These are phyloP conservation scores for Drosophila sucinea DNA, from an alignment of 1,140 invertebrate genomes.

Conservation along the genomic window DNA sequence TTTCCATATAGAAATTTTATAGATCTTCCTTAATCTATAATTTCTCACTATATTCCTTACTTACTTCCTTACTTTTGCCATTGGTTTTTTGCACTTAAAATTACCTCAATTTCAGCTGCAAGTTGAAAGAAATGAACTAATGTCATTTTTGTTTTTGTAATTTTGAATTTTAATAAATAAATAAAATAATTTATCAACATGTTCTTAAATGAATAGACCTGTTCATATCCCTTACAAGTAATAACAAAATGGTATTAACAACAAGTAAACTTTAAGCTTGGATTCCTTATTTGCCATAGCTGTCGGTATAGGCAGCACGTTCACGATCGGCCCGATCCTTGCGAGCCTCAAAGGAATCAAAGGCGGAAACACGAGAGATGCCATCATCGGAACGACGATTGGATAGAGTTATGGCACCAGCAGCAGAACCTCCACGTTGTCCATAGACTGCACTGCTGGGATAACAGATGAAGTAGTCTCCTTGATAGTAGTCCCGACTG, in stretches of 20 bases:
- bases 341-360: constrained; percentile 42
- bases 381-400: constrained; percentile 46
- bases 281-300: constrained; percentile 53
- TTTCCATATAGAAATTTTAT: no score
- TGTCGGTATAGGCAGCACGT: constrained; percentile 59
- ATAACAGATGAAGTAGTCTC: constrained; percentile 66
- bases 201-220: constrained; percentile 34
- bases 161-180: constrained; percentile 40
- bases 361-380: not conserved
- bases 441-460: constrained; percentile 65
- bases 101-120: no score
- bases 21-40: no score
- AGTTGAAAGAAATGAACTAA: no score
- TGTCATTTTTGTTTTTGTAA: not conserved
- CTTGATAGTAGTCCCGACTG: constrained; percentile 43
- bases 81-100: no score
- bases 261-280: not conserved
- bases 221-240: constrained; percentile 25
- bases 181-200: constrained; percentile 21
- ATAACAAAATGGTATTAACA: not conserved
- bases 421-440: constrained; percentile 13
- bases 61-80: no score
- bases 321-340: constrained; percentile 54
- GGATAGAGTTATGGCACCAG: not conserved
- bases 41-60: no score